These are phyloP conservation scores for Trididemnum clinides DNA, from an alignment of 23 tunicate species.

Conservation along the genomic window DNA sequence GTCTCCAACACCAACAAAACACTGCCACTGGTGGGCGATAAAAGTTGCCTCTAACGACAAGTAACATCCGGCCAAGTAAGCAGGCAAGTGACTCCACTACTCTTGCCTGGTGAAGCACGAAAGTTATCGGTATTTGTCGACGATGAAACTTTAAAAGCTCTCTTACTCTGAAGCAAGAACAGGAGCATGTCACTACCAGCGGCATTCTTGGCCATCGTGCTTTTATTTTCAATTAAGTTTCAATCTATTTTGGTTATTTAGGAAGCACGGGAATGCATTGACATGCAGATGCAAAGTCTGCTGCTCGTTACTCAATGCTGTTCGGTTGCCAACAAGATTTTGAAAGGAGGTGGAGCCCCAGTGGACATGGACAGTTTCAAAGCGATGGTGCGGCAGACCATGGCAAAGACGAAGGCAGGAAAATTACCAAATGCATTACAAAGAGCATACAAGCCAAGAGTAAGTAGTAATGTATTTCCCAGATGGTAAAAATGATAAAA, in stretches of 20 bases:
- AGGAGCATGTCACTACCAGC: not conserved
- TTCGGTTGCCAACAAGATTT: conserved; percentile 42
- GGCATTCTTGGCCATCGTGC: not conserved
- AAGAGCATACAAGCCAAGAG: conserved; percentile 41
- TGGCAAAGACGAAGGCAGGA: conserved; percentile 47
- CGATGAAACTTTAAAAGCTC: no score
- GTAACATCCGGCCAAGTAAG: no score
- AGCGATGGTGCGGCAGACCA: conserved; percentile 53
- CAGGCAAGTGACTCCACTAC: no score
- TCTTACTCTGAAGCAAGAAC: not conserved
- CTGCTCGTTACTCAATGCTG: conserved; percentile 62
- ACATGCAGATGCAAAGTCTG: conserved; percentile 59
- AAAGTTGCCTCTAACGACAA: no score
- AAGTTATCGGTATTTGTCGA: no score
- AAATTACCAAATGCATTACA: conserved; percentile 46
- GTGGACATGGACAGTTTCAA: conserved; percentile 65
- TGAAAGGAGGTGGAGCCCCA: conserved; percentile 70
- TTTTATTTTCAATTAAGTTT: no score
- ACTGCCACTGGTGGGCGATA: no score
- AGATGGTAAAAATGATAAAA: no score
- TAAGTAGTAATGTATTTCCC: no score
- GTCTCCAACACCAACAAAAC: no score
- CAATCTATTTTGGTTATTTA: not conserved
- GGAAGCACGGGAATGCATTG: conserved; percentile 56
- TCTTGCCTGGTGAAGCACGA: no score